Base-by-base conservation (phyloP, 2,797 vertebrate species). In the Lepidocolaptes lacrymiger region DNA sequence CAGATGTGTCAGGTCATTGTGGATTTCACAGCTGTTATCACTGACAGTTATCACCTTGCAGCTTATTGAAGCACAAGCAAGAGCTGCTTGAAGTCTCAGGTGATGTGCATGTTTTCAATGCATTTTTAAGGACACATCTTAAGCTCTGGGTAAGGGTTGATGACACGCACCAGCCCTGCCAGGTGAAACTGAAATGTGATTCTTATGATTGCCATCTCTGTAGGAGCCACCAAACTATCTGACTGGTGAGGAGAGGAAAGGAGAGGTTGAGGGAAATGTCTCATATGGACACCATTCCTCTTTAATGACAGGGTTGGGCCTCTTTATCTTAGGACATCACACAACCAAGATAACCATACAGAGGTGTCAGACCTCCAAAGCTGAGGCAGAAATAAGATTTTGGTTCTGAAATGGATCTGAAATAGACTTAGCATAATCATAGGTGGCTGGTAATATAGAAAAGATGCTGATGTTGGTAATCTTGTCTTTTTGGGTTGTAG, bases 21-120 rank as follows among this genome's bases (percentile, higher is more conserved):
- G 69, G 48, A 63, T 93, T 94, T 92, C 87, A 79, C 62, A 69
- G 71, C 69, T 88, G 75, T 80, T 81, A 43, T 39, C 56, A 12
- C 41, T 39, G 61, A 34, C 73, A 76, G n/a, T 78, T 94, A 56
- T 28, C 71, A 87, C 61, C 8, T 30, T 73, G 39, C 49, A 88
- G 41, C 48, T 84, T 73, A 85, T 84, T 85, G 71, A 91, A 78
- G 49, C 52, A 72, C 30, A 49, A 56, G 39, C 26, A 48, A 79
- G 23, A 82, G 32, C 59, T 90, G 55, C 73, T 52, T 86, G 55
- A 86, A 84, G 59, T 84, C 59, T 89, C 44, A 26, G 66, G 43
- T 75, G 36, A 66, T 26, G 15, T 28, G 30, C n/a, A 12, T 76
- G 39, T 55, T 81, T 79, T 21, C 17, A 41, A 37, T 17, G 36